These are phyloP conservation scores for Pygoscelis antarcticus DNA, from an alignment of 2,113 vertebrate species.

Conservation along the genomic window DNA sequence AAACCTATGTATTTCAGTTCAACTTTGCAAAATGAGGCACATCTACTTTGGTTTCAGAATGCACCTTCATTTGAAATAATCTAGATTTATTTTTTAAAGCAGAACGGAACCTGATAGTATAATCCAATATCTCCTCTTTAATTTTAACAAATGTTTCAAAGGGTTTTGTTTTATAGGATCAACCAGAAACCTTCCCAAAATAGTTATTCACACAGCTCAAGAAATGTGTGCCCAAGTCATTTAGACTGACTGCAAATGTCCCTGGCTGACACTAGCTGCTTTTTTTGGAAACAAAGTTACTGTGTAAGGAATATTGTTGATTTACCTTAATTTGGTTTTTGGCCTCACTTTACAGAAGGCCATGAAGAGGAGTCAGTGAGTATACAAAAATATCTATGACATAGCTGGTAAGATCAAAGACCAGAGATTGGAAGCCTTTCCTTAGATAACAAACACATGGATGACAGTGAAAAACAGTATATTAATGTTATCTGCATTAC, in stretches of 20 bases:
- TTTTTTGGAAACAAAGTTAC: neutral
- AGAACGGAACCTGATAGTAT: neutral
- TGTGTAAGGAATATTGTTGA: neutral
- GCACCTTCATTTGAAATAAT: neutral
- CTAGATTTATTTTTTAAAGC: neutral
- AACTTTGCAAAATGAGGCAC: neutral
- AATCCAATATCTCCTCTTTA: neutral
- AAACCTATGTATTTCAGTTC: neutral
- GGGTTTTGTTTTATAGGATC: neutral
- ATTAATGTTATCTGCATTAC: neutral
- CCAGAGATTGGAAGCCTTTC: neutral
- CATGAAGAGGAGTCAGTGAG: neutral
- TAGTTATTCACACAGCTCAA: neutral
- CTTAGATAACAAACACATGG: neutral
- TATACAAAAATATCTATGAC: neutral
- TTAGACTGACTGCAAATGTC: neutral
- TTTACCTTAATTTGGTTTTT: neutral
- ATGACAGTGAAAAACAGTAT: neutral
- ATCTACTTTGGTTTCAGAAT: neutral
- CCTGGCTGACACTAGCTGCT: neutral
- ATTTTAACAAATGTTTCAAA: neutral
- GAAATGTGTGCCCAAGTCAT: neutral
- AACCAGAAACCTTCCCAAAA: neutral
- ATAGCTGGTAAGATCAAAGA: neutral
- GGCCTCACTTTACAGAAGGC: neutral